phyloP scores from a whole-genome alignment of 2,888 invertebrate genomes.

The Thymelicus lineola region DNA sequence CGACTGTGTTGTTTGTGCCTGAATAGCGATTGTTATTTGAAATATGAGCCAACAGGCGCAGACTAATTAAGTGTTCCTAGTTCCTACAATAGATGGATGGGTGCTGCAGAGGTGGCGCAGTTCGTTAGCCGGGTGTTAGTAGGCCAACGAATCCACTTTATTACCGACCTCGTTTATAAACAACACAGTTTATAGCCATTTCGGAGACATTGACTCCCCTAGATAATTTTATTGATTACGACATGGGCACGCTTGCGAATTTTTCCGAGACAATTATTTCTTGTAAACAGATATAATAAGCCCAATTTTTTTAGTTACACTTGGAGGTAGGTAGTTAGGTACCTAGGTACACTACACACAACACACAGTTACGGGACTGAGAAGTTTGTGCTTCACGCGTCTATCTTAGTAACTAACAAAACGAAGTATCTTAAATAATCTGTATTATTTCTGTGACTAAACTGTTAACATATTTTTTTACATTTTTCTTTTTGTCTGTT shows the following conservation, averaged over 20 bases:
- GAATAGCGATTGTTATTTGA: constrained; percentile 36
- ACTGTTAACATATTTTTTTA: too few relatives aligned
- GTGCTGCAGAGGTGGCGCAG: constrained; percentile 41
- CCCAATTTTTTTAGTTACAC: not conserved
- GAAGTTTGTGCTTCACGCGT: too few relatives aligned
- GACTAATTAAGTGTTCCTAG: constrained; percentile 33
- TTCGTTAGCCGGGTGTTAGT: constrained; percentile 43
- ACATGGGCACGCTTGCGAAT: not conserved
- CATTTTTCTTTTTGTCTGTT: too few relatives aligned
- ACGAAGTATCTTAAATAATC: too few relatives aligned
- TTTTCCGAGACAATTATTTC: not conserved
- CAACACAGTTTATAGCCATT: constrained; percentile 31
- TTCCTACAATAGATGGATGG: constrained; percentile 31
- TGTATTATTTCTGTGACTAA: too few relatives aligned
- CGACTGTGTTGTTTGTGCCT: constrained; percentile 18
- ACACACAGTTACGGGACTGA: too few relatives aligned
- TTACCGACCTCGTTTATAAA: constrained; percentile 44
- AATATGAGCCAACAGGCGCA: constrained; percentile 34
- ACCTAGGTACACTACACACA: too few relatives aligned
- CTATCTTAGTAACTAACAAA: too few relatives aligned
- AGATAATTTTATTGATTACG: constrained; percentile 16
- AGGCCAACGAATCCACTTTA: constrained; percentile 42
- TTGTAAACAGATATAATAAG: too few relatives aligned
- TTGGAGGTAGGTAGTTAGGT: too few relatives aligned
- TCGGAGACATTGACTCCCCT: constrained; percentile 28